Base-by-base conservation (phyloP, 2,113 vertebrate genomes). In the Thomomys bottae region DNA sequence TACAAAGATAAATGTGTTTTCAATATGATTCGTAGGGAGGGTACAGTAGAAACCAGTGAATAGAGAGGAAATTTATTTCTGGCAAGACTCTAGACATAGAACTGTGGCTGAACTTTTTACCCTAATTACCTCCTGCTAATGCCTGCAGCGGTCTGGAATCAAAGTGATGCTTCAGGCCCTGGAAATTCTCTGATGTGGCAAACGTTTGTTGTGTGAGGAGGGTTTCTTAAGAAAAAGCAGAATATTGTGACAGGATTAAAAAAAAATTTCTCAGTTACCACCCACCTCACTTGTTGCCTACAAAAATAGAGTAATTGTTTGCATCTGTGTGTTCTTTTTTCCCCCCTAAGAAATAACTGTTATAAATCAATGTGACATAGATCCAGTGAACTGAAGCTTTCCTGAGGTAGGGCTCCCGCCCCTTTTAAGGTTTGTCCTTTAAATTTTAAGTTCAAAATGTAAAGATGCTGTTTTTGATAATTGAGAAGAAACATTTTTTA, bases 71-170 rank as follows among this genome's bases (percentile, higher is more conserved):
- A 98, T 98, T 97, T 98, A 97, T 99, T 98, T 99, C 98, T 98
- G 98, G 98, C 98, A 98, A 97, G 94, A 96, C 97, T 97, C 98
- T 97, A 98, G 98, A 98, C 98, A 96, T 97, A 96, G 98, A 98
- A 91, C 98, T 98, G 98, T 95, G 98, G 98, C 98, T 99, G 98
- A 99, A 99, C 98, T 99, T 99, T 99, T 99, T 99, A 99, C 99
- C 98, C 98, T 99, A 98, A 99, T 99, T 99, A 99, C 98, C 98
- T 98, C 98, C 98, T 97, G 93, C 98, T 99, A 98, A 99, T 99
- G 99, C 98, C 98, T 98, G 98, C 98, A 98, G 99, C 98, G 96
- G 98, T 98, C 98, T 98, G 97, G 98, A 99, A 99, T 99, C 98
- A 99, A 98, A 98, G 98, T 97, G 96, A 97, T 97, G 98, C 98